Base-by-base conservation (phyloP, 2,797 vertebrate genomes). In the Lepilemur ruficaudatus region DNA sequence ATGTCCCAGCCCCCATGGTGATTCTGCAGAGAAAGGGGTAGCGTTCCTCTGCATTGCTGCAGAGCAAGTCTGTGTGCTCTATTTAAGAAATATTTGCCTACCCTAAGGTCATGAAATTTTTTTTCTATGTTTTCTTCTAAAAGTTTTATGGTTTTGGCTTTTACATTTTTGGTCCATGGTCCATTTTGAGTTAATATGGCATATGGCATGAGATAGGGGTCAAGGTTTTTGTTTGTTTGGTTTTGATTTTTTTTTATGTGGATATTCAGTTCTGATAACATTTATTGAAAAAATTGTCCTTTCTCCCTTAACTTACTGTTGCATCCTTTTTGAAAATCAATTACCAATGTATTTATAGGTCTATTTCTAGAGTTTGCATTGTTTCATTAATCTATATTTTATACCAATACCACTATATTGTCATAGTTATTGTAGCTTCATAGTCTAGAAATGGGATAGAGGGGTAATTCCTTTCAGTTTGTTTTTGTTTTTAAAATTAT, bases 101-200 rank as follows among this genome's bases (percentile, higher is more conserved):
- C n/a, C 35, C 43, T 69, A 89, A 63, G 13, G 2, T 61, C 41
- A 73, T 61, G 52, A 87, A 48, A 70, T 30, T 61, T 81, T 79
- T 90, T 50, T 92, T 46, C 17, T 15, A 7, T 75, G 22, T 67
- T 89, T 75, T 75, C 18, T 81, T 79, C 41, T 73, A 65, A 9
- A 91, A 65, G 13, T 78, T 75, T 79, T 91, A 65, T 50, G 35
- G 20, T 48, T 87, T 94, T 88, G 20, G 59, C 30, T 92, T 30
- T 87, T 76, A 75, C 4, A 32, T 67, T 82, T 76, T 93, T 91
- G 48, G 6, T 52, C 18, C 85, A 2, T 72, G 22, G 32, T 55
- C n/a, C 30, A 72, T 82, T 94, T 78, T 80, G 65, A 94, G 79
- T 93, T 86, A 96, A 57, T 90, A 43, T 86, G 20, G 35, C 35